Percentiles rank a stretch among this genome's conserved stretches.
These are phyloP conservation scores for Promerops cafer DNA, from an alignment of 2,113 vertebrate species.

Conservation along the genomic window DNA sequence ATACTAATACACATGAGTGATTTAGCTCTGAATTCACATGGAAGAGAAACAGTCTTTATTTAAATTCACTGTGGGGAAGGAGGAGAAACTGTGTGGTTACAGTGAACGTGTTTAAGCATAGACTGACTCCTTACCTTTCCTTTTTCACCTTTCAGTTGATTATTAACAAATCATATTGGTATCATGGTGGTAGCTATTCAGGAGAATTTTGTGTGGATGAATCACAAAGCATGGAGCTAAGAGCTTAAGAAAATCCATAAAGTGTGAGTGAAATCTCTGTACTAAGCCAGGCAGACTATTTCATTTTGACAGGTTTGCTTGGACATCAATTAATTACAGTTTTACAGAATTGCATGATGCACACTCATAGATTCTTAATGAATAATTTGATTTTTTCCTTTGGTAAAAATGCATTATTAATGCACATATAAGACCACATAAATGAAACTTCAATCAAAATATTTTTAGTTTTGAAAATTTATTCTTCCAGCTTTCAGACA, in stretches of 20 bases:
- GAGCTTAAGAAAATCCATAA: not conserved
- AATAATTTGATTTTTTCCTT: conserved; percentile 37
- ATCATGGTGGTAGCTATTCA: not conserved
- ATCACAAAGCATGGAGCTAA: not conserved
- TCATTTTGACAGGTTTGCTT: not conserved
- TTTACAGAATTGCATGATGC: not conserved
- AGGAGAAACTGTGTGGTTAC: not conserved
- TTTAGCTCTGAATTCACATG: not conserved
- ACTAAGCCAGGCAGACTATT: not conserved
- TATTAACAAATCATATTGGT: not conserved
- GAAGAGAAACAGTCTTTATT: not conserved
- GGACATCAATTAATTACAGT: not conserved
- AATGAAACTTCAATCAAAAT: conserved; percentile 25
- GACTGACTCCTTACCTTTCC: not conserved
- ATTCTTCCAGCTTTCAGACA: conserved; percentile 3
- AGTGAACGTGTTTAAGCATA: not conserved
- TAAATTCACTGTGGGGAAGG: not conserved
- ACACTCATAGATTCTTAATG: conserved; percentile 24
- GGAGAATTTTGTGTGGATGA: not conserved
- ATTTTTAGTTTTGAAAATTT: conserved; percentile 43
- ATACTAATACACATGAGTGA: rapidly evolving
- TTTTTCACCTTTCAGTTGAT: not conserved
- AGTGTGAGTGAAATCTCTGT: not conserved
- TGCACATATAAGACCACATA: conserved; percentile 13
- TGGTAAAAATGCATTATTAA: conserved; percentile 47